phyloP scores from a whole-genome alignment of 2,888 invertebrate species.

The Eurytoma californica region DNA sequence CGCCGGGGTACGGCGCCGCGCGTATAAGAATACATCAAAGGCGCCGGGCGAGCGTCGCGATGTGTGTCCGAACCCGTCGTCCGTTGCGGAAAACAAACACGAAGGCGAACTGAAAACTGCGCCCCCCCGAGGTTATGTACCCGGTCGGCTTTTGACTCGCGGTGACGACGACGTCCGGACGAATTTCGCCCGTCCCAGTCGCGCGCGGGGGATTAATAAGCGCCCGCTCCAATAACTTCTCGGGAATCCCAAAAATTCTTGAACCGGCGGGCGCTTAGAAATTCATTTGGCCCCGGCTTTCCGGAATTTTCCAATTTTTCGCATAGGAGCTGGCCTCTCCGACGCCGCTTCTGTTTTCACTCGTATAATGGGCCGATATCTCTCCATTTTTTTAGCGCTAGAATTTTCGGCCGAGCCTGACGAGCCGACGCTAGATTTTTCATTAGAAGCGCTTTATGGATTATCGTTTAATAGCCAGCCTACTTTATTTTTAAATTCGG shows the following conservation, averaged over 20 bases:
- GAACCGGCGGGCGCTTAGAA: slow-evolving; percentile 28
- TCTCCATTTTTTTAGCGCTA: no score
- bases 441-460: no score
- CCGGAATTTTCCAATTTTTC: slow-evolving; percentile 49
- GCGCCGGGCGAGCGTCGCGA: background rate
- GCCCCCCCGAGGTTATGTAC: background rate
- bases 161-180: slow-evolving; percentile 21
- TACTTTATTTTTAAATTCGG: no score
- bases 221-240: slow-evolving; percentile 49
- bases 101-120: slow-evolving; percentile 17
- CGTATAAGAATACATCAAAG: slow-evolving; percentile 46
- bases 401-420: no score
- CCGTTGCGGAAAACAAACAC: slow-evolving; percentile 50
- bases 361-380: background rate
- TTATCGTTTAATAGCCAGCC: no score
- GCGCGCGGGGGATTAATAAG: slow-evolving; percentile 44
- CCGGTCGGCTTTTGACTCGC: slow-evolving; percentile 36
- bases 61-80: slow-evolving; percentile 5
- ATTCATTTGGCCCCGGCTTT: slow-evolving; percentile 21
- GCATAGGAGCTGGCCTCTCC: background rate
- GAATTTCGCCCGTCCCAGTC: slow-evolving; percentile 10
- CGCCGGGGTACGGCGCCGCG: background rate
- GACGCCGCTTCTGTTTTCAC: background rate
- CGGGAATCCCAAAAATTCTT: slow-evolving; percentile 43
- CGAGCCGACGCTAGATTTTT: no score